phyloP scores from a whole-genome alignment of 2,888 invertebrate species.

The Harmothoe impar region DNA sequence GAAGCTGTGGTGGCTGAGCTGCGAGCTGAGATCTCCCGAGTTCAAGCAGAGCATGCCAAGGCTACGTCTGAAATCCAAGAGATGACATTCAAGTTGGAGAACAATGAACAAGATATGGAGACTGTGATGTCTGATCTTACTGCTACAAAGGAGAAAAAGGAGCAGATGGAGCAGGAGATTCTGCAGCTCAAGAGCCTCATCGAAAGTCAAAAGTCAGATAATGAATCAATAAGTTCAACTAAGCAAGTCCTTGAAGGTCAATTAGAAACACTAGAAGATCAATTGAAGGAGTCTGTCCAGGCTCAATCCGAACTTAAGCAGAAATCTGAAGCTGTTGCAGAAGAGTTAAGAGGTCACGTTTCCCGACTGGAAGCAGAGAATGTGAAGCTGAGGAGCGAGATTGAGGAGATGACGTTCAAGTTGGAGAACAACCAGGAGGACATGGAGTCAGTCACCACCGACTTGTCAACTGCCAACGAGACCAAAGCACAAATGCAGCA shows the following conservation, averaged over 20 bases:
- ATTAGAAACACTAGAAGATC: too few relatives aligned
- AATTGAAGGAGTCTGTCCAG: too few relatives aligned
- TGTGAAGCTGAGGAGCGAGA: not conserved
- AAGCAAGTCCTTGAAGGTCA: too few relatives aligned
- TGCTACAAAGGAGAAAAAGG: not conserved
- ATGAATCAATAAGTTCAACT: too few relatives aligned
- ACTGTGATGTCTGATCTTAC: not conserved
- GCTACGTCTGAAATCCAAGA: not conserved
- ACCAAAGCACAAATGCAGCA: not conserved
- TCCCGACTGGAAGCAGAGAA: not conserved
- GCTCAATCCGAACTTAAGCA: too few relatives aligned
- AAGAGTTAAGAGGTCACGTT: not conserved
- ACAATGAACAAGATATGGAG: not conserved
- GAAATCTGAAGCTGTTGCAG: not conserved
- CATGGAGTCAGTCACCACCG: not conserved
- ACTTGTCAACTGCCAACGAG: not conserved
- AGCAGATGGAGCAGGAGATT: conserved; percentile 11
- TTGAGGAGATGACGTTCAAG: not conserved
- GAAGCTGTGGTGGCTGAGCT: not conserved
- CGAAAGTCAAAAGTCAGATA: too few relatives aligned
- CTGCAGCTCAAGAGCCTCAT: too few relatives aligned
- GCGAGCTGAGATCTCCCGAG: not conserved
- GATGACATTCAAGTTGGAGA: not conserved
- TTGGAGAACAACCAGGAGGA: not conserved
- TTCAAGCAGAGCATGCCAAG: not conserved